These are phyloP conservation scores for Mactra quadrangularis DNA, from an alignment of 1,140 invertebrate species.

Conservation along the genomic window DNA sequence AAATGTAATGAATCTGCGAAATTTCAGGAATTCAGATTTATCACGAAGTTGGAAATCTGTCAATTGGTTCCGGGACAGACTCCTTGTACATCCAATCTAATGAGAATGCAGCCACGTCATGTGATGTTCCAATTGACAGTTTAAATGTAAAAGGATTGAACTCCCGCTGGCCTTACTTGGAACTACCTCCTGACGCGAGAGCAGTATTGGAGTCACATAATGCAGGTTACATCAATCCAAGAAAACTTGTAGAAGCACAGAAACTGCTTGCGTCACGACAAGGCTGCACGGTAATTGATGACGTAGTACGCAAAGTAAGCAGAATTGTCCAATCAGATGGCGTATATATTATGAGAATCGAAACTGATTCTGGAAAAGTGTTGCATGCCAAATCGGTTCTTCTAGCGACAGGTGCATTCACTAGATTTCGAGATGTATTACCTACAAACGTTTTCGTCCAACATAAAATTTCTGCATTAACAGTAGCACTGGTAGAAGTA, in stretches of 20 bases:
- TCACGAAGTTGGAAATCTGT: slow-evolving; percentile 65
- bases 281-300: slow-evolving; percentile 58
- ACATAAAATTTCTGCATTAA: slow-evolving; percentile 44
- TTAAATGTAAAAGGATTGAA: not conserved
- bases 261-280: slow-evolving; percentile 36
- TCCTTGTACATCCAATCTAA: not conserved
- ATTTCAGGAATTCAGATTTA: slow-evolving; percentile 68
- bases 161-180: slow-evolving; percentile 59
- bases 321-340: slow-evolving; percentile 24
- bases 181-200: slow-evolving; percentile 28
- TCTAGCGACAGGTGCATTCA: slow-evolving; percentile 71
- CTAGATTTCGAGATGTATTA: slow-evolving; percentile 61
- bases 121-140: not conserved
- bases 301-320: slow-evolving; percentile 45
- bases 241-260: slow-evolving; percentile 62
- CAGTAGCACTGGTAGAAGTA: slow-evolving; percentile 65
- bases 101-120: not conserved
- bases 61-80: slow-evolving; percentile 25
- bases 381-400: slow-evolving; percentile 59
- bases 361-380: slow-evolving; percentile 51
- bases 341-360: slow-evolving; percentile 55
- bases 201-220: slow-evolving; percentile 50
- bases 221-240: slow-evolving; percentile 68
- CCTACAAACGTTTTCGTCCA: not conserved
- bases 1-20: no score